Conservation (phyloP, 2,888 invertebrate genomes). For the Nemotelus nigrinus region DNA sequence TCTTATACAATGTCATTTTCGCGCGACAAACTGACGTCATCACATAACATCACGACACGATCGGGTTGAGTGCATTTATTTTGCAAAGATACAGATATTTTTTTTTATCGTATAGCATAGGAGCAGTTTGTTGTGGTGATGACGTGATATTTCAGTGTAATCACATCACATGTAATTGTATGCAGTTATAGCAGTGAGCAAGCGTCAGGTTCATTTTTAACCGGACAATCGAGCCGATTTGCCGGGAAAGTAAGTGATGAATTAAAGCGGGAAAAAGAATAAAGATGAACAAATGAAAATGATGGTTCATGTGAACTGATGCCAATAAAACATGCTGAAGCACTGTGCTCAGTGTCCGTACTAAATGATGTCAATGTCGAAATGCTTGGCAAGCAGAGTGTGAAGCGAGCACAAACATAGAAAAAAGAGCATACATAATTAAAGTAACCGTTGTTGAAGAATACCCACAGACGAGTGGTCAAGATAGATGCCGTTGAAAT, state of each 20-base stretch:
- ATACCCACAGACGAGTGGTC: too few species aligned
- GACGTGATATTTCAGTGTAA: not conserved
- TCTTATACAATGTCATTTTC: not conserved
- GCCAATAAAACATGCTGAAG: not conserved
- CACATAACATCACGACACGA: constrained; percentile 10
- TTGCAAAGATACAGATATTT: not conserved
- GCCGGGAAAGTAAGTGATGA: too few species aligned
- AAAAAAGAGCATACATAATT: too few species aligned
- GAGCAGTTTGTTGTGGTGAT: not conserved
- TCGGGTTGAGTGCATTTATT: not conserved
- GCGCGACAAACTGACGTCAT: constrained; percentile 18
- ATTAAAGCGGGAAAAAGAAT: too few species aligned
- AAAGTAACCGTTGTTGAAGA: too few species aligned
- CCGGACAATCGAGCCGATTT: too few species aligned
- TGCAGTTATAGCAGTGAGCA: too few species aligned
- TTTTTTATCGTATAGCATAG: not conserved
- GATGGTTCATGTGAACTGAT: not conserved
- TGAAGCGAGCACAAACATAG: not conserved
- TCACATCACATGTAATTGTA: too few species aligned
- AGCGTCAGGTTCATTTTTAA: too few species aligned
- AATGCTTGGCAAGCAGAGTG: constrained; percentile 43
- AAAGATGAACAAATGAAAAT: not conserved
- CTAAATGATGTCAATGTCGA: constrained; percentile 41
- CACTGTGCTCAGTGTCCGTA: too few species aligned
- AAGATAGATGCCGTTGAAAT: too few species aligned